A percentile compares a stretch with the other conserved stretches of the same genome.
These are phyloP conservation scores for Dromius quadrimaculatus DNA, from an alignment of 2,888 invertebrate species.

Conservation along the genomic window DNA sequence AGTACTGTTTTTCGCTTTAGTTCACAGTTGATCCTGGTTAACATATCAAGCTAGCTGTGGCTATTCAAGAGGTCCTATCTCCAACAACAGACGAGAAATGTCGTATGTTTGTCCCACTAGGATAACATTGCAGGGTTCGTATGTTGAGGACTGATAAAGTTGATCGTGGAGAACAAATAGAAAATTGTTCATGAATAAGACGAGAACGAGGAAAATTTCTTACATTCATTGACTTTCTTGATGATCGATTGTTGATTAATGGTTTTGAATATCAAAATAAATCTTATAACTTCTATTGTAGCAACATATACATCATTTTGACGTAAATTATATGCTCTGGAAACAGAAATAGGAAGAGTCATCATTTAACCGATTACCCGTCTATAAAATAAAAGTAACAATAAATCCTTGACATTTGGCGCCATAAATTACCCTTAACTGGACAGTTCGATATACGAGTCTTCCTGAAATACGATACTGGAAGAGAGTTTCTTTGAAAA, in stretches of 20 bases:
- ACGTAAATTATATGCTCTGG: constrained; percentile 8
- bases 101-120: background rate
- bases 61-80: constrained; percentile 8
- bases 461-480: too few species aligned
- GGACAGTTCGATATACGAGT: constrained; percentile 26
- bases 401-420: background rate
- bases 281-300: too few species aligned
- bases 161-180: too few species aligned
- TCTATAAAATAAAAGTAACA: constrained; percentile 29
- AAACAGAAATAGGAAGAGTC: background rate
- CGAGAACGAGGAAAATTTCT: too few species aligned
- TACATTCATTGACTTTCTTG: too few species aligned
- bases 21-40: constrained; percentile 2
- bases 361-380: constrained; percentile 36
- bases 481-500: too few species aligned
- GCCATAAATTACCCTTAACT: constrained; percentile 15
- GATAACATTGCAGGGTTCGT: background rate
- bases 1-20: constrained; percentile 1
- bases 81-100: background rate
- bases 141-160: background rate
- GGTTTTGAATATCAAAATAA: too few species aligned
- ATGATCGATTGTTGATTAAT: too few species aligned
- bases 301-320: too few species aligned
- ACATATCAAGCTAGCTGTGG: background rate
- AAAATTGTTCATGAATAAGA: background rate